phyloP scores from a whole-genome alignment of 2,113 vertebrate genomes.

The Podarcis raffonei region DNA sequence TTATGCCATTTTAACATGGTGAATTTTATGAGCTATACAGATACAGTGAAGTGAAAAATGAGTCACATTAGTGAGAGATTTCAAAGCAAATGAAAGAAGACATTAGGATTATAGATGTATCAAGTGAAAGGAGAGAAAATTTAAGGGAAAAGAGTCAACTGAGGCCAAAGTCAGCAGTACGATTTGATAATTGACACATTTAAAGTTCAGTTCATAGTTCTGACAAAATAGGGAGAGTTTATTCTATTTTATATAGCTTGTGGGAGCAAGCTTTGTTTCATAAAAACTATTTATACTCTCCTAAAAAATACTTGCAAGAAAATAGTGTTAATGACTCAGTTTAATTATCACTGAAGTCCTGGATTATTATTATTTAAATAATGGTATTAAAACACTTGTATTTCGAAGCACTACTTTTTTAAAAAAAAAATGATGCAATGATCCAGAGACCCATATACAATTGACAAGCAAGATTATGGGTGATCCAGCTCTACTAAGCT shows the following conservation, averaged over 20 bases:
- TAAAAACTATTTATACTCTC: constrained; percentile 26
- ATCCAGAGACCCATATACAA: background rate
- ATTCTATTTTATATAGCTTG: background rate
- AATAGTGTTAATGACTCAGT: constrained; percentile 38
- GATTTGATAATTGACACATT: background rate
- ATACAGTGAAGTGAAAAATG: constrained; percentile 41
- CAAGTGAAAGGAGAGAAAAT: constrained; percentile 22
- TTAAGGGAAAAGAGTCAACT: constrained; percentile 32
- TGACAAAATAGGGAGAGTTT: constrained; percentile 36
- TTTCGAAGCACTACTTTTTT: constrained; percentile 22
- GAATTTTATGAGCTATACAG: background rate
- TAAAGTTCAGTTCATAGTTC: constrained; percentile 31
- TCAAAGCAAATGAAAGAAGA: constrained; percentile 45
- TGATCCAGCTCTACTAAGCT: constrained; percentile 11
- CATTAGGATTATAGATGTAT: constrained; percentile 14
- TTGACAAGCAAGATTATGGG: background rate
- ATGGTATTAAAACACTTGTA: constrained; percentile 6
- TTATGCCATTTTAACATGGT: background rate
- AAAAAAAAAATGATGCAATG: background rate
- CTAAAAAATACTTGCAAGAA: constrained; percentile 44
- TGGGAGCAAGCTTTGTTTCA: background rate
- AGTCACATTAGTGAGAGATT: constrained; percentile 26
- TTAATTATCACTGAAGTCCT: background rate
- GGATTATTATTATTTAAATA: constrained; percentile 24
- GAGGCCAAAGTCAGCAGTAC: background rate